Conservation (phyloP, 2,888 invertebrate genomes). For the Ramazzottius varieornatus region DNA sequence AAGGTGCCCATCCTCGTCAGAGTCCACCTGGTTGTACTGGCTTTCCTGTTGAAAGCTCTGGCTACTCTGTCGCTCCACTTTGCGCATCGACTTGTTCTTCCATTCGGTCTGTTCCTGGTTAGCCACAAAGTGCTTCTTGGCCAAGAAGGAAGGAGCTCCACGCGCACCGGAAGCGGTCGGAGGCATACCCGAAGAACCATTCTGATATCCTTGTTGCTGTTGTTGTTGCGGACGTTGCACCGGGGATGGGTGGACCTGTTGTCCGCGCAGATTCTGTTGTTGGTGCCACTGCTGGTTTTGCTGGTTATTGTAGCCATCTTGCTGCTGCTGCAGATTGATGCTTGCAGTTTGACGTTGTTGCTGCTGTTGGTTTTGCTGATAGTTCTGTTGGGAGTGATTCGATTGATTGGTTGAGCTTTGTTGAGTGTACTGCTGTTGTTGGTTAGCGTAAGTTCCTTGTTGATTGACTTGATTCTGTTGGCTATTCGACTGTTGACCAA, state of each 20-base stretch:
- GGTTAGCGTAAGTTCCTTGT: not conserved
- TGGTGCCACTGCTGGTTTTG: not conserved
- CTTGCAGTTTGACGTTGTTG: not conserved
- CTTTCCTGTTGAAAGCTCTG: not conserved
- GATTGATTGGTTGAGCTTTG: not conserved
- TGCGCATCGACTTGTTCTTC: slow-evolving; percentile 7
- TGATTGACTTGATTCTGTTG: not conserved
- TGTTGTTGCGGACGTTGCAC: not conserved
- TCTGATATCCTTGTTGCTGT: not conserved
- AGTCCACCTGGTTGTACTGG: slow-evolving; percentile 1
- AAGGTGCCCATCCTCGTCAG: not conserved
- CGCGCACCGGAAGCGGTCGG: not conserved
- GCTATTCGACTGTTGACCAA: not conserved
- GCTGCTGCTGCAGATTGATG: not conserved
- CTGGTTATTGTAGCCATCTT: not conserved
- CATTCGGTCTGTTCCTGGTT: slow-evolving; percentile 3
- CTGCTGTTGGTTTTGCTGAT: not conserved
- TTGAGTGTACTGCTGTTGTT: not conserved
- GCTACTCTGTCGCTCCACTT: slow-evolving; percentile 7
- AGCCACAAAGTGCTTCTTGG: not conserved
- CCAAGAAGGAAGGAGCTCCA: not conserved
- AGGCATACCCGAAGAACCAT: not conserved
- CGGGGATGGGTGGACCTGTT: not conserved
- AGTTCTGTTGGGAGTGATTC: not conserved
- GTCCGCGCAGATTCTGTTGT: not conserved